Evolutionary conservation across 2,797 vertebrate species (phyloP).

Genomic region (Macroramphosus scolopax): DNA sequence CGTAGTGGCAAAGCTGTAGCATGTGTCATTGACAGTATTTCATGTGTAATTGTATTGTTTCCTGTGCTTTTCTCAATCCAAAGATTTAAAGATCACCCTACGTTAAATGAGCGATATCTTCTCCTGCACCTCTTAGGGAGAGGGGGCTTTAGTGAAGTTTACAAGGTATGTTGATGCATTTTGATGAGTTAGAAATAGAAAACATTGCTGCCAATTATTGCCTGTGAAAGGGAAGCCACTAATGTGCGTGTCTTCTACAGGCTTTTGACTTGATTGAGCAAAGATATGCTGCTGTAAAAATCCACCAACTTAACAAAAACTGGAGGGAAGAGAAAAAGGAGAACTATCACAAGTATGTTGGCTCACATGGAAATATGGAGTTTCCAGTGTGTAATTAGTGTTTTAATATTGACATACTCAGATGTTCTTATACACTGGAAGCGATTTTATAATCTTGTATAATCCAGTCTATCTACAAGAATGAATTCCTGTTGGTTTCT

Average conservation of each 20-base stretch:
- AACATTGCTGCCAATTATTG: too few relatives aligned
- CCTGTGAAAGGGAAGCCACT: too few relatives aligned
- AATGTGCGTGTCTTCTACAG: conserved; percentile 64
- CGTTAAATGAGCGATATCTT: conserved; percentile 95
- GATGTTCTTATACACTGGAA: too few relatives aligned
- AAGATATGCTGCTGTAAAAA: conserved; percentile 98
- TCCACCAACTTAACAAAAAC: conserved; percentile 99
- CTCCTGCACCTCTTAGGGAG: conserved; percentile 94
- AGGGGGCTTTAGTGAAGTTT: conserved; percentile 99
- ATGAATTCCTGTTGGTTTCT: background rate
- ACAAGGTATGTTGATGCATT: conserved; percentile 79
- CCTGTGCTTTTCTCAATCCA: conserved; percentile 6
- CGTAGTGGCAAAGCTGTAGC: too few relatives aligned
- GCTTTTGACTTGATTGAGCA: conserved; percentile 99
- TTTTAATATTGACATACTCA: conserved; percentile 11
- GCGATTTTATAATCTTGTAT: too few relatives aligned
- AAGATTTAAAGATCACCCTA: conserved; percentile 99
- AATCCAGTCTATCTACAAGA: background rate
- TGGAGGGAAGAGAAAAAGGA: conserved; percentile 99
- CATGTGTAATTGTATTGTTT: too few relatives aligned
- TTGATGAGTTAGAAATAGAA: background rate
- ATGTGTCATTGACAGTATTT: too few relatives aligned
- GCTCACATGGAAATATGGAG: conserved; percentile 2
- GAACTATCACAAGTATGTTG: conserved; percentile 96
- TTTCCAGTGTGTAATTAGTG: background rate